Evolutionary conservation across 2,797 vertebrate genomes (phyloP), one percentile per base, ranked within the genome.

Genomic region (Lagocephalus sceleratus): DNA sequence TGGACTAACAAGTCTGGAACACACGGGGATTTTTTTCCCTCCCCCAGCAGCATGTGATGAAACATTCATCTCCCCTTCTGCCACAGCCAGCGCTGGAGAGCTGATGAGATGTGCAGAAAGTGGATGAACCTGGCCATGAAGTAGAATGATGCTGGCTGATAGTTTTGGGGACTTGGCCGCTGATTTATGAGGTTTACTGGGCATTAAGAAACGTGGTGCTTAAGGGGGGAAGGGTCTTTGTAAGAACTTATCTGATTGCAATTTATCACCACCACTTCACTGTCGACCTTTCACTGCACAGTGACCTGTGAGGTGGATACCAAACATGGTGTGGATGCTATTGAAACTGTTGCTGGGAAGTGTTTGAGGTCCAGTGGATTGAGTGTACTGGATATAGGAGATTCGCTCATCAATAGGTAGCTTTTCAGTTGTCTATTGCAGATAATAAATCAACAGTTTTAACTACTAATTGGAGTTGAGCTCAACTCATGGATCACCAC

Each of bases 111-210:
- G 14, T 45, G 26, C 38, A 48, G 68, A 41, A 46, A 68, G 71
- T 45, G 57, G 42, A 66, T 16, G 57, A 61, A 67, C 20, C n/a
- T 2, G 57, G 50, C 56, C 44, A 1, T 58, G 73, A 75, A 26
- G 60, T 38, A 50, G 9, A 21, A 52, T 54, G 54, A 70, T 9
- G 56, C 23, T 5, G 56, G 50, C 38, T 53, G n/a, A 43, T n/a
- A 1, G 52, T 57, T 42, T 54, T 11, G 22, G 56, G 46, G 57
- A 71, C 60, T 61, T 39, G 1, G 42, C 46, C 17, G 15, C 70
- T 90, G 89, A 92, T 91, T 89, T 89, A 91, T 88, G 78, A 74
- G 81, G 68, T 85, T 69, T 69, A 57, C 73, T 44, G 29, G 54
- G 20, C 49, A 42, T 66, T 67, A 56, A 75, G 70, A 81, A 79